Percentiles rank a stretch among this genome's conserved stretches.
Evolutionary conservation across 2,113 vertebrate genomes (phyloP).

Genomic region (Pipa parva): DNA sequence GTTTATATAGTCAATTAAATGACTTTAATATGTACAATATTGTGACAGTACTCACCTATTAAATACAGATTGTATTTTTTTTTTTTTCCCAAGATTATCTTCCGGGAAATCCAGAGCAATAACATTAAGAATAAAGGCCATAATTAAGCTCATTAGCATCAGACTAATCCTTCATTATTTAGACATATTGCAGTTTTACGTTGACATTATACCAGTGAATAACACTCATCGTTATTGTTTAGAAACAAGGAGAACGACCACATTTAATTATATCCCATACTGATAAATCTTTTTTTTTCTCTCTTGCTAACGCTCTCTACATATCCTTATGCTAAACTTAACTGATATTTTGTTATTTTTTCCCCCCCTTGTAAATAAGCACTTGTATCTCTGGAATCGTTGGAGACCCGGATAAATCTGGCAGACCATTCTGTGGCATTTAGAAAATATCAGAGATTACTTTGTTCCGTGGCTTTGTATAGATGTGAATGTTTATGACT

Average conservation of each 20-base stretch:
- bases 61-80: neutral
- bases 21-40: neutral
- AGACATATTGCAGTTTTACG: neutral
- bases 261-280: neutral
- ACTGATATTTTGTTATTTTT: no score
- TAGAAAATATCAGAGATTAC: slow-evolving; percentile 16
- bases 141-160: neutral
- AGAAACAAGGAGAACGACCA: neutral
- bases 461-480: slow-evolving; percentile 6
- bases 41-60: neutral
- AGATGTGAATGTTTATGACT: slow-evolving; percentile 11
- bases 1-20: neutral
- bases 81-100: neutral
- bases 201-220: neutral
- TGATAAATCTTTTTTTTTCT: neutral
- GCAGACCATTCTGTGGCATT: no score
- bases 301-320: no score
- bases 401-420: no score
- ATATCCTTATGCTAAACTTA: no score
- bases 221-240: neutral
- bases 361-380: no score
- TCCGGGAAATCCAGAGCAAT: neutral
- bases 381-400: no score
- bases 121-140: neutral
- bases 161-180: neutral